A percentile compares a stretch with the other conserved stretches of the same genome.
phyloP scores from a whole-genome alignment of 2,113 vertebrate genomes.

The Geococcyx californianus region DNA sequence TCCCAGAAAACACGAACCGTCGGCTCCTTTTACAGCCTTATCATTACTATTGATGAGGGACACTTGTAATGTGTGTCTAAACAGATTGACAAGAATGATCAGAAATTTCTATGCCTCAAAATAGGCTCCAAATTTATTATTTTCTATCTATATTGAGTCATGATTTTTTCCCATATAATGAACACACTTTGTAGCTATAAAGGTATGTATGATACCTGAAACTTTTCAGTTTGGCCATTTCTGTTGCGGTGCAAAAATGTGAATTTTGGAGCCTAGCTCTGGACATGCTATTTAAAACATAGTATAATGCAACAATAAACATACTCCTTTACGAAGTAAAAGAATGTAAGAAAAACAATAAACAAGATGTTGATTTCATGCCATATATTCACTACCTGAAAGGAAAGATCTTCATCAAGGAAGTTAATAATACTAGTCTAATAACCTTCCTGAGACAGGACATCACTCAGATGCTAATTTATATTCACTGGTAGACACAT shows the following conservation, averaged over 20 bases:
- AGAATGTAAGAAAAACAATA: background rate
- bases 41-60: background rate
- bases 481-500: background rate
- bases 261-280: background rate
- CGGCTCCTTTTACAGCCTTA: background rate
- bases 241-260: background rate
- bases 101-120: background rate
- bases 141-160: background rate
- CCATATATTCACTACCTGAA: background rate
- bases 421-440: slow-evolving; percentile 15
- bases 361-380: background rate
- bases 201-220: background rate
- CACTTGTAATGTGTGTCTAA: background rate
- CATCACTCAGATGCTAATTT: background rate
- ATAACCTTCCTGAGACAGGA: background rate
- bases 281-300: background rate
- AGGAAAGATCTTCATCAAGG: background rate
- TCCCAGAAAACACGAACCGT: background rate
- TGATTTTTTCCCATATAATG: background rate
- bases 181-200: background rate
- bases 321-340: background rate
- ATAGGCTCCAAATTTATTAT: background rate
- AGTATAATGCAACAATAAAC: background rate
- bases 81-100: background rate
- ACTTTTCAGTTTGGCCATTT: background rate